Base-by-base conservation (phyloP, 2,797 vertebrate genomes). In the Geotrypetes seraphini region DNA sequence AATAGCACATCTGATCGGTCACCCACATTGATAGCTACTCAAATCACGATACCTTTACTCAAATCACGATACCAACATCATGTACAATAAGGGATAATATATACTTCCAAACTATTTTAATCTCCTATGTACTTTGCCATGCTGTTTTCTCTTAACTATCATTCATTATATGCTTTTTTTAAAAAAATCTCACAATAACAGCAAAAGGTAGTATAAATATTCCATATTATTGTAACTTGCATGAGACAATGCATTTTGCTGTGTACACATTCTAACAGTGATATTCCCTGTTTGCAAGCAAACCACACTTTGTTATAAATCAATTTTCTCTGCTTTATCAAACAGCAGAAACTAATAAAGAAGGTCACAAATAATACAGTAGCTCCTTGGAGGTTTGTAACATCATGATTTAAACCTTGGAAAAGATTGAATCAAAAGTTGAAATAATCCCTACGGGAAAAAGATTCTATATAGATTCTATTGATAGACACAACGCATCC, bases 361-460 rank as follows among this genome's bases (percentile, higher is more conserved):
- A 74, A 84, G 79, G 77, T 81, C 79, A 83, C 69, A 79, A 71
- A 70, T 69, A 71, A 78, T 71, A 68, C 66, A 77, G 47, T 33
- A 57, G 61, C 71, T 79, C 79, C 78, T 79, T 56, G 60, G 79
- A 84, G 81, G 65, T 81, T 83, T 83, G 63, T 74, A 78, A 74
- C 66, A 76, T 74, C 67, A 60, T 78, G 76, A 83, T 83, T 82
- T 83, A 82, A 84, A 78, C 66, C 75, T 73, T 57, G 65, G 67
- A 69, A n/a, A 79, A 82, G 75, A 83, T 80, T 78, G 78, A 81
- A 84, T 79, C 77, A 83, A 82, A 83, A 76, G 57, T 68, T 71
- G 77, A 80, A 82, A 80, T 78, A 78, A 78, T 78, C 81, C 78
- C 75, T 66, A 56, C 68, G 68, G 79, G 50, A 36, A n/a, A 77